Conservation (phyloP, 2,888 invertebrate species). For the Eretmocerus hayati region DNA sequence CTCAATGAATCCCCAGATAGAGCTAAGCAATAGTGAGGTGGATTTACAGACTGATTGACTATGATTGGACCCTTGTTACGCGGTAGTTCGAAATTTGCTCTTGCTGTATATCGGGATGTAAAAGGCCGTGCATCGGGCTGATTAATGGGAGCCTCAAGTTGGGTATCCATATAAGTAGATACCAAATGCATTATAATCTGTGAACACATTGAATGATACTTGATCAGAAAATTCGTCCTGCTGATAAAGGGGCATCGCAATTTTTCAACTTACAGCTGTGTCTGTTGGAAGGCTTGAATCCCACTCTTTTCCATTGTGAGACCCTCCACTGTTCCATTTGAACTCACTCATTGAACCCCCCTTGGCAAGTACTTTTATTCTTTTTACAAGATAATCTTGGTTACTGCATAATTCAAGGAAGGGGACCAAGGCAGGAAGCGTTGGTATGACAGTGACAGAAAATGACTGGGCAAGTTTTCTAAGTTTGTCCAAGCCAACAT, state of each 20-base stretch:
- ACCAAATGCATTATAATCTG: slow-evolving; percentile 79
- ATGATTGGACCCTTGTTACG: slow-evolving; percentile 51
- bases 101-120: slow-evolving; percentile 47
- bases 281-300: slow-evolving; percentile 80
- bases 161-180: slow-evolving; percentile 79
- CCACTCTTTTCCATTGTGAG: slow-evolving; percentile 69
- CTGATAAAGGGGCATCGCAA: no score
- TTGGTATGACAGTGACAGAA: slow-evolving; percentile 52
- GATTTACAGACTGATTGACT: slow-evolving; percentile 59
- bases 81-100: slow-evolving; percentile 47
- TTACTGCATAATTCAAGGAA: slow-evolving; percentile 77
- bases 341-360: slow-evolving; percentile 86
- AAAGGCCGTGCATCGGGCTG: slow-evolving; percentile 63
- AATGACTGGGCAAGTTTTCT: slow-evolving; percentile 64
- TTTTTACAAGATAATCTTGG: slow-evolving; percentile 76
- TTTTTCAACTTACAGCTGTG: slow-evolving; percentile 67
- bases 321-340: slow-evolving; percentile 79
- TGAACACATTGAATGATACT: slow-evolving; percentile 19
- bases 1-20: slow-evolving; percentile 42
- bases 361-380: slow-evolving; percentile 69
- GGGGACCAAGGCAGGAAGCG: slow-evolving; percentile 60
- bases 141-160: slow-evolving; percentile 60
- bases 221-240: no score
- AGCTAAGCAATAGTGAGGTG: slow-evolving; percentile 66
- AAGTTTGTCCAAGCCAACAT: slow-evolving; percentile 65